Base-by-base conservation (phyloP, 2,888 invertebrate species). In the Myopa testacea region DNA sequence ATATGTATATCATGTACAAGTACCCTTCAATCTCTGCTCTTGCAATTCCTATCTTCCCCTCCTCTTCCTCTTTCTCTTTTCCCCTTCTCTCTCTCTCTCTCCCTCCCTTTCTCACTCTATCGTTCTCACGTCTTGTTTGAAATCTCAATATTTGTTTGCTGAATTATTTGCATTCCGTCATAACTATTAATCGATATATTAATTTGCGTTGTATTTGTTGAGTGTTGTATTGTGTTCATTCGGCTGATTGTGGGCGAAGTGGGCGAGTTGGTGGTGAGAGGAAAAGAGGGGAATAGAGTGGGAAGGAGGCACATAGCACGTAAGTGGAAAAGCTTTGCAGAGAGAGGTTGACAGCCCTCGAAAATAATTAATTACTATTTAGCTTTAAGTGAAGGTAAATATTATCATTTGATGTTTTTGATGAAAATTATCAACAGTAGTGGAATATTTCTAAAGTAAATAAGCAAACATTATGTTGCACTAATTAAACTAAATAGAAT, bases 281-380 rank as follows among this genome's bases (percentile, higher is more conserved):
- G 45, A 8, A 10, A 10, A 8, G 45, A 10, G 45, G 1, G 45
- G 45, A 3, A 10, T 45, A 10, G 6, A 10, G 45, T 45, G 45
- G 45, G 45, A 10, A 8, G 4, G 10, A 45, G 1, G 45, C 4
- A 10, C 45, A 26, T 26, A 26, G 26, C 26, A n/a, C n/a, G 26
- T 26, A 26, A 2, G 26, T 26, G 26, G 26, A 2, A 26, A 26
- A 26, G 26, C 1, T 26, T 26, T 26, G 26, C 26, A 26, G 26
- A 26, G 26, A 26, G 45, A 45, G 0, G 45, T 6, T 8, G 55
- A n/a, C 55, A 55, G n/a, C 55, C n/a, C 55, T 55, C 55, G 55
- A 14, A 65, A 7, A 4, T 65, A 65, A 65, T 65, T 65, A 65
- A 65, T 65, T 65, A 65, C 19, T 38, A 38, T 65, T 14, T 34